Base-by-base conservation (phyloP, 2,888 invertebrate genomes). In the Priocnemis perturbator region DNA sequence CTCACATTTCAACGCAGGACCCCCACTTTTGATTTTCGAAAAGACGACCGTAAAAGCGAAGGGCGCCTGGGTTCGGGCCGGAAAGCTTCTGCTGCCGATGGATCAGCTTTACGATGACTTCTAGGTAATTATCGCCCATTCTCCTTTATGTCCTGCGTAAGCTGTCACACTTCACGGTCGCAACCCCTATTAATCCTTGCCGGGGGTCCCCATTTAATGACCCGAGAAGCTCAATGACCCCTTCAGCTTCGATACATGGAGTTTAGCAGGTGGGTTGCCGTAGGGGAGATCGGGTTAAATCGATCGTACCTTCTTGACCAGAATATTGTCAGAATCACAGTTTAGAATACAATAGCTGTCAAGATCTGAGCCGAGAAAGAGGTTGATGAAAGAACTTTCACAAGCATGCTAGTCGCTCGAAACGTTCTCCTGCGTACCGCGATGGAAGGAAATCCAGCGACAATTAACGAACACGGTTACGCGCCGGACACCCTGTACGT, bases 91-190 rank as follows among this genome's bases (percentile, higher is more conserved):
- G 47, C 63, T 65, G 20, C 44, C 15, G 50, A 48, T 11, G 37
- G 58, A 67, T 63, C 58, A 58, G 64, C 70, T 78, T 74, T 74
- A 81, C 67, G 69, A 73, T 48, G 45, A 70, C 52, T 75, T 60
- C 26, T 67, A 64, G 73, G 71, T 74, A 75, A 78, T 78, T 57
- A 69, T 73, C 69, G 53, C 60, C 26, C 55, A 50, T 45, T 59
- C 23, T 14, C 48, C 47, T 53, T 67, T 50, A 50, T 57, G 23
- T 7, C 55, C 52, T 15, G 11, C 17, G 52, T 52, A 45, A 63
- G 52, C 37, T 60, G 58, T 66, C 58, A 61, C 58, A 62, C 21
- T 45, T 60, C 21, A 23, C 5, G 15, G 20, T 44, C 26, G 60
- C 17, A 45, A 58, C 45, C 7, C 37, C 37, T 19, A 55, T 64